Evolutionary conservation across 2,113 vertebrate species (phyloP).

Genomic region (Bungarus multicinctus): DNA sequence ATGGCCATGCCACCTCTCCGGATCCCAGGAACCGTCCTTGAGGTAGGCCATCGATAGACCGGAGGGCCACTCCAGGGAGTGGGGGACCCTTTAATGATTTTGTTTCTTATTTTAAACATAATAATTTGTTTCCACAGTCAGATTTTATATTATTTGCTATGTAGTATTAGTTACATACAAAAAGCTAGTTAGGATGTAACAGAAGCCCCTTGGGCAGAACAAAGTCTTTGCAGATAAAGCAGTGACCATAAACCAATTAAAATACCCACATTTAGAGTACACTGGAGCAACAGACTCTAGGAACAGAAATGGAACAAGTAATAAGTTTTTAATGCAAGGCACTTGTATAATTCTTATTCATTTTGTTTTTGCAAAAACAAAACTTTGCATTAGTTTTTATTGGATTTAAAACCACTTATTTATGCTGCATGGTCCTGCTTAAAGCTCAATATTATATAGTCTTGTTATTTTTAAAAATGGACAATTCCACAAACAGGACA

Average conservation of each 20-base stretch:
- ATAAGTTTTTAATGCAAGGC: background rate
- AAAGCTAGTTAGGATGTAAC: background rate
- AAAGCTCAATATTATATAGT: background rate
- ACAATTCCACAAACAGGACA: background rate
- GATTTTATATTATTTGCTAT: constrained; percentile 15
- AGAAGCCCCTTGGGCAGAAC: background rate
- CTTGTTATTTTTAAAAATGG: background rate
- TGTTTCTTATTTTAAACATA: background rate
- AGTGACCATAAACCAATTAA: background rate
- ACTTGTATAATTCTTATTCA: background rate
- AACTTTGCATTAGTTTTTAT: background rate
- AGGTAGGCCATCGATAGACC: no score
- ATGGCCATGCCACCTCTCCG: no score
- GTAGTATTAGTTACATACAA: background rate
- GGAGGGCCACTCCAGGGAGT: no score
- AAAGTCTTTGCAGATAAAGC: background rate
- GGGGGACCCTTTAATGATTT: background rate
- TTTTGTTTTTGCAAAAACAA: background rate
- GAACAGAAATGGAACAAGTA: background rate
- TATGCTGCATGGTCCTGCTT: background rate
- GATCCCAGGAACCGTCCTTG: no score
- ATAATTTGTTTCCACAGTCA: constrained; percentile 7
- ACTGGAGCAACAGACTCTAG: background rate
- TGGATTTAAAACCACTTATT: background rate
- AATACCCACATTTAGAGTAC: background rate